phyloP scores from a whole-genome alignment of 1,140 invertebrate species.

The Bombus picipes region DNA sequence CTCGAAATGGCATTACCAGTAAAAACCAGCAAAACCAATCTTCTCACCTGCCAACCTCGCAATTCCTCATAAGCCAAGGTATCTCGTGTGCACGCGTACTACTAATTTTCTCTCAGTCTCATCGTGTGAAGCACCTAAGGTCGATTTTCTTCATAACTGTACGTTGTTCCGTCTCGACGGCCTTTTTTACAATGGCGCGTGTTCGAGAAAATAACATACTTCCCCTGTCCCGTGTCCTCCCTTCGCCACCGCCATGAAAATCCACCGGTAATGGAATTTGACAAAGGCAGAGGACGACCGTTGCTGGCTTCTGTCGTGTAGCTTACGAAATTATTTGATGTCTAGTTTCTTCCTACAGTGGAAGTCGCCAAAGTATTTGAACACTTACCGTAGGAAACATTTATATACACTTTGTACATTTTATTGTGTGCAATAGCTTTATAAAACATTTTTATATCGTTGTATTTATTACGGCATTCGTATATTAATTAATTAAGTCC shows the following conservation, averaged over 20 bases:
- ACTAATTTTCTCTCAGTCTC: slow-evolving; percentile 56
- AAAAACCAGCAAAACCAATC: slow-evolving; percentile 57
- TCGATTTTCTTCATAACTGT: slow-evolving; percentile 41
- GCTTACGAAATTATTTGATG: background rate
- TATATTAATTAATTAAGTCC: too few species aligned
- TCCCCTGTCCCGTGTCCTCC: background rate
- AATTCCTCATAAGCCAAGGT: slow-evolving; percentile 50
- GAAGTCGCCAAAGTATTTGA: background rate
- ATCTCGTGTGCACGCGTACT: slow-evolving; percentile 34
- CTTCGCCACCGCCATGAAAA: background rate
- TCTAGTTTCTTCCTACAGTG: background rate
- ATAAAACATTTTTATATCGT: too few species aligned
- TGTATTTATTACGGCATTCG: too few species aligned
- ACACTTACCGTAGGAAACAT: background rate
- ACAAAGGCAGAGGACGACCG: background rate
- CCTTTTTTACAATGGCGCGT: slow-evolving; percentile 23
- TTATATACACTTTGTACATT: background rate
- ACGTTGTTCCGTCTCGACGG: slow-evolving; percentile 6
- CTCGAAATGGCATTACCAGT: slow-evolving; percentile 50
- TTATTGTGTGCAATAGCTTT: background rate
- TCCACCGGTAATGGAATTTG: slow-evolving; percentile 13
- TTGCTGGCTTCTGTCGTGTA: too few species aligned
- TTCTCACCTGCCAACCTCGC: slow-evolving; percentile 21
- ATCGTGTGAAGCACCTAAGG: slow-evolving; percentile 20
- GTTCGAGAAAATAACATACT: slow-evolving; percentile 27